Evolutionary conservation across 2,888 invertebrate genomes (phyloP).

Genomic region (Epistrophe eligans): DNA sequence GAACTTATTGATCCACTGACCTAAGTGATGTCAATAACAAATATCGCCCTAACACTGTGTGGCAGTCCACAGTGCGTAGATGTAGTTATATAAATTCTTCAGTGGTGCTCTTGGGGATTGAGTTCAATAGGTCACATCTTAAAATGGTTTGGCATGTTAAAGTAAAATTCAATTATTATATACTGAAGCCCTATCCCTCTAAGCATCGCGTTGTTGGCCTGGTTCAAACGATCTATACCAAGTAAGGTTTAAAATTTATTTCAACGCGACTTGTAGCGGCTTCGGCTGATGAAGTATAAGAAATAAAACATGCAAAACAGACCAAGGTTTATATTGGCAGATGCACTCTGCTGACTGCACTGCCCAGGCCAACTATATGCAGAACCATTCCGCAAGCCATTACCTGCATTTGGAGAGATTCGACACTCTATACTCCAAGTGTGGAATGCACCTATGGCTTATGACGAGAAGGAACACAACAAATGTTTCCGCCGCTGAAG

Average conservation of each 20-base stretch:
- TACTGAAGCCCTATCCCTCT: constrained; percentile 22
- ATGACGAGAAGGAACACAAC: constrained; percentile 73
- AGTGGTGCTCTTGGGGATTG: constrained; percentile 28
- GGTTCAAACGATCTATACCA: constrained; percentile 42
- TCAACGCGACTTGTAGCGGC: constrained; percentile 58
- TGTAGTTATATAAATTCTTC: constrained; percentile 12
- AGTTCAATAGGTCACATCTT: constrained; percentile 68
- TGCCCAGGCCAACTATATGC: no score
- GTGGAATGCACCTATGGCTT: constrained; percentile 74
- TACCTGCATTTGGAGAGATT: constrained; percentile 67
- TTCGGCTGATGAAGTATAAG: constrained; percentile 59
- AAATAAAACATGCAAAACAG: constrained; percentile 65
- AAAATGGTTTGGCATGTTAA: constrained; percentile 52
- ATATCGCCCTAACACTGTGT: not conserved
- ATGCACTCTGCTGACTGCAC: constrained; percentile 33
- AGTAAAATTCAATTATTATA: constrained; percentile 52
- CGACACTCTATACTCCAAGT: constrained; percentile 64
- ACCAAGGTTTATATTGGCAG: constrained; percentile 64
- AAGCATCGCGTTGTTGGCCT: constrained; percentile 1
- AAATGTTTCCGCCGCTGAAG: constrained; percentile 75
- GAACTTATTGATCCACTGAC: constrained; percentile 15
- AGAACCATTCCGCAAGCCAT: constrained; percentile 58
- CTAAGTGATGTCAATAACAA: not conserved
- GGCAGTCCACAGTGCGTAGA: not conserved
- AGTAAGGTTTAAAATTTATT: constrained; percentile 55